Evolutionary conservation across 1,140 invertebrate genomes (phyloP), one percentile per base, ranked within the genome.

Genomic region (Cydia pomonella): DNA sequence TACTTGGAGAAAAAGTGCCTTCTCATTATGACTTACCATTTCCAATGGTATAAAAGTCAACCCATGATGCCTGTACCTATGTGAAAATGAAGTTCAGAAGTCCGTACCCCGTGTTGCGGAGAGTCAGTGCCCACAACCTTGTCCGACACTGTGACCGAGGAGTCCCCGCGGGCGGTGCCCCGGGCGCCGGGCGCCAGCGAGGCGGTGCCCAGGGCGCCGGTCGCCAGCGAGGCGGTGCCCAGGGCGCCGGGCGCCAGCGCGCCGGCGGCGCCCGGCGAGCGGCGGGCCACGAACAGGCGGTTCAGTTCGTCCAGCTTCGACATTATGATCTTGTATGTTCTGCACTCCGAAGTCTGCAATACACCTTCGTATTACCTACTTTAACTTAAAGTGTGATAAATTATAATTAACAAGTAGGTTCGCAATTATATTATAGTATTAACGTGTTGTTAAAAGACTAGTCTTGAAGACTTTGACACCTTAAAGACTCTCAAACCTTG

Each of bases 311-410:
- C 89, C 74, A 91, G 73, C 73, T 89, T 90, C n/a, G 74, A 82
- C 84, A 90, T 89, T 75, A 91, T 91, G n/a, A 91, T 87, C 77
- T 91, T 87, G 79, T 90, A 91, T 0, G 89, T 91, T 74, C 87
- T 88, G 79, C 87, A 90, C 18, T 88, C 86, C 4, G 88, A 82
- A 2, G 81, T 77, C 89, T 91, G 69, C 33, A 12, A 25, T 25
- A 9, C 2, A 50, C 16, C 5, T 12, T 27, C 21, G 18, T 73
- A 3, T 21, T 73, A 38, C 3, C n/a, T n/a, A n/a, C n/a, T n/a
- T n/a, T n/a, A n/a, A n/a, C n/a, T n/a, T n/a, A n/a, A n/a, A n/a
- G n/a, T n/a, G n/a, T n/a, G n/a, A n/a, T n/a, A n/a, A n/a, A n/a
- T n/a, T n/a, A n/a, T n/a, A n/a, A n/a, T n/a, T n/a, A n/a, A n/a